A percentile compares a stretch with the other conserved stretches of the same genome.
Conservation (phyloP, 2,888 invertebrate genomes). For the Teleiodes luculella region DNA sequence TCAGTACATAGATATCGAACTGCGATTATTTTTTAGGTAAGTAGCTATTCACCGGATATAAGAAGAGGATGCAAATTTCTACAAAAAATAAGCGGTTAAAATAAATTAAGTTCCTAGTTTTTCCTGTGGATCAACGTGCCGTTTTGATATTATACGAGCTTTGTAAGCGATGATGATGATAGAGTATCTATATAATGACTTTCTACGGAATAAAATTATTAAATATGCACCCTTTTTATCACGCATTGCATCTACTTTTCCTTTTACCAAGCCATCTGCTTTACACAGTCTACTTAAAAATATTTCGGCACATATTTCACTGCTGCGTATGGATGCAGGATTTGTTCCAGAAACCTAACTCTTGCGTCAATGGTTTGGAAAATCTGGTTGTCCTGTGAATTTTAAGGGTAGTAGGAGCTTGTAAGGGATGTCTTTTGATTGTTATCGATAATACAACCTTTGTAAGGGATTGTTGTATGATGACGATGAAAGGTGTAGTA, state of each 20-base stretch:
- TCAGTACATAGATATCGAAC: no score
- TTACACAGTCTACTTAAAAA: background rate
- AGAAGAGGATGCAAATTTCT: no score
- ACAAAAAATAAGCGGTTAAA: no score
- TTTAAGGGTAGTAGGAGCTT: background rate
- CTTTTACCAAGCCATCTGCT: slow-evolving; percentile 54
- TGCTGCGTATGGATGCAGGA: background rate
- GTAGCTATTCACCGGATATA: no score
- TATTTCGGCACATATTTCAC: background rate
- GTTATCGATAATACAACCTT: slow-evolving; percentile 63
- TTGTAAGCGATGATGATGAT: no score
- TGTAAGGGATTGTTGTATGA: slow-evolving; percentile 34
- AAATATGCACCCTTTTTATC: slow-evolving; percentile 73
- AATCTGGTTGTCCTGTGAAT: background rate
- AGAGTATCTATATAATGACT: no score
- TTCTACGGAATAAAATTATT: slow-evolving; percentile 44
- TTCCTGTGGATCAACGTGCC: no score
- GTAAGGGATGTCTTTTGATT: slow-evolving; percentile 46
- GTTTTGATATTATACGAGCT: no score
- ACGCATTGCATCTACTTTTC: no score
- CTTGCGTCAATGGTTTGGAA: background rate
- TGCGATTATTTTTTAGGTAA: no score
- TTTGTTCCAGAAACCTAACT: background rate
- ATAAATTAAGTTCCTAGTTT: no score
- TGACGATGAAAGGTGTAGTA: slow-evolving; percentile 38